Evolutionary conservation across 2,113 vertebrate genomes (phyloP), one percentile per base, ranked within the genome.

Genomic region (Malurus elegans): DNA sequence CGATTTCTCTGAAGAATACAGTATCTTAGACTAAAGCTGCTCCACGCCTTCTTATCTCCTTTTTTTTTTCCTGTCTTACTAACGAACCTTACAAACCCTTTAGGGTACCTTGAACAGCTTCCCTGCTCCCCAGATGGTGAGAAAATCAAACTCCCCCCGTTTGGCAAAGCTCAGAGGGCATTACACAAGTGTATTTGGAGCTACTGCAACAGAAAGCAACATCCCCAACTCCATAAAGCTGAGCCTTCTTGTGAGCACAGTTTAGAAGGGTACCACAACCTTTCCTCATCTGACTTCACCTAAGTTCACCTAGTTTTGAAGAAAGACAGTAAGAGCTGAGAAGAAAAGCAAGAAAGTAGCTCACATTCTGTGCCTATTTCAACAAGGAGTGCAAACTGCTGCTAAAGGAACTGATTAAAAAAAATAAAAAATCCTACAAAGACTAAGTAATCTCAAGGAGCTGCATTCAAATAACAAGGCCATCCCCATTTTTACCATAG

Each of bases 41-140:
- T 13, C 10, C 9, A 5, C 16, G 7, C 4, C 6, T 11, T 18
- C 1, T 26, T 56, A 14, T 9, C 7, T 1, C 16, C 1, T 36
- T 24, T 1, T 50, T 19, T 9, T 8, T 1, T 16, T 4, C 16
- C 12, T 6, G 16, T 14, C 9, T 86, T 19, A 25, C 32, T 19
- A 6, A 42, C 32, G 25, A 79, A 76, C 28, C 10, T 67, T 28
- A 62, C 14, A 48, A 40, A 34, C 10, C 18, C n/a, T 62, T 66
- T 25, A 32, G 16, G 20, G 20, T 34, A 58, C 7, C 15, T 26
- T 42, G 36, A 73, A 9, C 29, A 66, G 3, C 5, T 34, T 74
- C 36, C 24, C 72, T 80, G 9, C 29, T 42, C 26, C 36, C 42
- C 38, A 84, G 1, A 50, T 2, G 7, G n/a, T 28, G n/a, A 69